Evolutionary conservation across 1,140 invertebrate species (phyloP).

Genomic region (Cecropterus lyciades): DNA sequence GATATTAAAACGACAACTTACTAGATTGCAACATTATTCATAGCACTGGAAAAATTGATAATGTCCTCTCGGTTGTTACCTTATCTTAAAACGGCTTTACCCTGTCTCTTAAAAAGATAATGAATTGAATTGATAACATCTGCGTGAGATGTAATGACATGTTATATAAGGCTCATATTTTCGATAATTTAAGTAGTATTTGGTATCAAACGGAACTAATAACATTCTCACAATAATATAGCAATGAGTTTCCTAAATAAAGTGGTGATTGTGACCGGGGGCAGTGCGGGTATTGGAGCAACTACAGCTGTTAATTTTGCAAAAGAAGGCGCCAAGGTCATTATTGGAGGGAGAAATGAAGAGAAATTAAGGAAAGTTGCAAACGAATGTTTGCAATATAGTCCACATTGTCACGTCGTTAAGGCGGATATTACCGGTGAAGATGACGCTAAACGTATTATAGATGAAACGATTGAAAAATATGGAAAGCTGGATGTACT

Average conservation of each 20-base stretch:
- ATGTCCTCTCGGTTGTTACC: too few relatives aligned
- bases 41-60: too few relatives aligned
- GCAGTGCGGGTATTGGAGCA: conserved; percentile 92
- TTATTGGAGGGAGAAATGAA: conserved; percentile 89
- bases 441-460: conserved; percentile 85
- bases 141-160: too few relatives aligned
- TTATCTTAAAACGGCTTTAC: too few relatives aligned
- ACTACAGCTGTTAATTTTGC: conserved; percentile 89
- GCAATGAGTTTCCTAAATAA: conserved; percentile 83
- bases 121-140: too few relatives aligned
- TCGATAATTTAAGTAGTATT: neutral
- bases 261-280: conserved; percentile 88
- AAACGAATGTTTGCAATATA: conserved; percentile 57
- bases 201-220: neutral
- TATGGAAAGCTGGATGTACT: conserved; percentile 87
- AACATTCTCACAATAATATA: neutral
- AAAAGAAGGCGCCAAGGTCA: conserved; percentile 86
- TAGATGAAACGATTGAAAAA: conserved; percentile 85
- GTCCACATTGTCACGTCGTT: conserved; percentile 55
- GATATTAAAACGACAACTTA: too few relatives aligned
- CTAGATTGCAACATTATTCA: too few relatives aligned
- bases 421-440: conserved; percentile 88
- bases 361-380: conserved; percentile 86
- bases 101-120: too few relatives aligned
- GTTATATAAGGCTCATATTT: neutral